Percentiles rank a stretch among this genome's conserved stretches.
Evolutionary conservation across 2,888 invertebrate genomes (phyloP).

Genomic region (Agriopis marginaria): DNA sequence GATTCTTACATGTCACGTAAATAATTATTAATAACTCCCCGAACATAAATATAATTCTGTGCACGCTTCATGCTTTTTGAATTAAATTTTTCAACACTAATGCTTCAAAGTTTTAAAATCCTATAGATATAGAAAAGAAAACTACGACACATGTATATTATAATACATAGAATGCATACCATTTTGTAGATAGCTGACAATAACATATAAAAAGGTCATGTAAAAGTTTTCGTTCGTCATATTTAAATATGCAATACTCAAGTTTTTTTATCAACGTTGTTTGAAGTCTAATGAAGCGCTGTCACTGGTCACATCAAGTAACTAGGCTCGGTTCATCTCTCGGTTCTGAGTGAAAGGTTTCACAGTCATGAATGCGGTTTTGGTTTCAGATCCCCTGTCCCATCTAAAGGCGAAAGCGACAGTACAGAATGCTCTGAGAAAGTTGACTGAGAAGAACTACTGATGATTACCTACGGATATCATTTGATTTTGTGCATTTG

Average conservation of each 20-base stretch:
- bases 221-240: constrained; percentile 21
- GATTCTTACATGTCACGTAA: constrained; percentile 74
- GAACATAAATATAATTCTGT: constrained; percentile 74
- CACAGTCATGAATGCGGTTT: constrained; percentile 46
- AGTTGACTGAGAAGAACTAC: constrained; percentile 83
- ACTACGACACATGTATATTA: constrained; percentile 56
- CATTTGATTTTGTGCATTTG: constrained; percentile 73
- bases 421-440: constrained; percentile 85
- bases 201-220: constrained; percentile 32
- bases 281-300: constrained; percentile 29
- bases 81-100: constrained; percentile 81
- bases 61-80: constrained; percentile 84
- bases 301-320: constrained; percentile 32
- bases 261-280: constrained; percentile 27
- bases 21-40: constrained; percentile 83
- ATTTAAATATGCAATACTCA: not conserved
- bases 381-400: constrained; percentile 82
- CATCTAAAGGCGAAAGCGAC: constrained; percentile 85
- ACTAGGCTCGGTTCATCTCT: constrained; percentile 17
- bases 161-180: constrained; percentile 40
- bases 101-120: constrained; percentile 71
- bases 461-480: constrained; percentile 62
- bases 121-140: constrained; percentile 60
- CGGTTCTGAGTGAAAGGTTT: constrained; percentile 15
- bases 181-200: constrained; percentile 50